Evolutionary conservation across 2,888 invertebrate genomes (phyloP), one percentile per base, ranked within the genome.

Genomic region (Hirtodrosophila confusa): DNA sequence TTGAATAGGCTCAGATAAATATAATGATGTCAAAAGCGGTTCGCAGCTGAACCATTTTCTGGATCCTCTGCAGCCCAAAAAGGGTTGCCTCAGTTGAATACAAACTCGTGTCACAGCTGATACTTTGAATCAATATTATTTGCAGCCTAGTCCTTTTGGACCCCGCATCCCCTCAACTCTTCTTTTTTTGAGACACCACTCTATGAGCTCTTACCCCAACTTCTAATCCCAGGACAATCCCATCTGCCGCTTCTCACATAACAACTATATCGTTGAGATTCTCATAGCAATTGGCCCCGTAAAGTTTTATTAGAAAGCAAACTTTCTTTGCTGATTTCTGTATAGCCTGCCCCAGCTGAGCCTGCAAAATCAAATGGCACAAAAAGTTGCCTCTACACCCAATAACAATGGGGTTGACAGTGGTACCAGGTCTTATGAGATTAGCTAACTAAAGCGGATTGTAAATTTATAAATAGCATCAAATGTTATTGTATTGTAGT

Each of bases 381-480:
- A 62, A 83, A 83, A 78, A 31, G 49, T 63, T 64, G 56, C 17
- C 44, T 47, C 36, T 48, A 37, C 58, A 58, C 55, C 60, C 70
- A 51, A 74, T 58, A 75, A 74, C 75, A 73, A 73, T 73, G 76
- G 69, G 69, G 66, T 69, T 72, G 69, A 62, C 65, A 48, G 44
- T 56, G 68, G 65, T 74, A 77, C 78, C 75, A 78, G 85, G 77
- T 76, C 78, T 86, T 84, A 84, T 49, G 54, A 68, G 86, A 87
- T 84, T 86, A 84, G 70, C 68, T 69, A 31, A 66, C 65, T 48
- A 69, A 77, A 79, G 75, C 68, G 75, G 86, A 84, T 79, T 84
- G 75, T 70, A 82, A 84, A 84, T 86, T 84, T 84, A 84, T 86
- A 84, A 84, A 86, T 82, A 72, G 78, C 84, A 75, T 70, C 75